Conservation (phyloP, 2,888 invertebrate species). For the Eubasilissa splendida region DNA sequence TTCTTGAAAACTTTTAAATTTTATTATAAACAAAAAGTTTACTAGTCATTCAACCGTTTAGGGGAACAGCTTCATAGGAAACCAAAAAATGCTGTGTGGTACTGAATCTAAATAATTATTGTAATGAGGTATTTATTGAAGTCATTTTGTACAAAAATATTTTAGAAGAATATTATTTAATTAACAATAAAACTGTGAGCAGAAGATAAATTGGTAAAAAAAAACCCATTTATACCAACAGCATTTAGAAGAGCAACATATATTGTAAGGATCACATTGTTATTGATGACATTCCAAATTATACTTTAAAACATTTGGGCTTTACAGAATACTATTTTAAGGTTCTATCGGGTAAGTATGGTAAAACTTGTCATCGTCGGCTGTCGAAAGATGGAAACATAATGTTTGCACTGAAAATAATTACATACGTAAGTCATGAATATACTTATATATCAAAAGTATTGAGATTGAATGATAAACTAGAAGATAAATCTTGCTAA, state of each 20-base stretch:
- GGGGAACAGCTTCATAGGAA: constrained; percentile 23
- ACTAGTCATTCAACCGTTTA: constrained; percentile 28
- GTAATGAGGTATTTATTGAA: constrained; percentile 11
- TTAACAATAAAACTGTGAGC: constrained; percentile 10
- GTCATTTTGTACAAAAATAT: background rate
- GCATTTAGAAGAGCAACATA: too few species aligned
- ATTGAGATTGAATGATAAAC: too few species aligned
- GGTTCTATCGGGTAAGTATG: too few species aligned
- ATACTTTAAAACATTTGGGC: background rate
- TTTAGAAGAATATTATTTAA: background rate
- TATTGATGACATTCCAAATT: constrained; percentile 12
- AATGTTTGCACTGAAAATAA: too few species aligned
- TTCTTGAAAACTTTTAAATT: background rate
- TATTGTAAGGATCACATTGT: background rate
- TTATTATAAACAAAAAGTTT: background rate
- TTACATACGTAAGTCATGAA: too few species aligned
- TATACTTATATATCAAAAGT: too few species aligned
- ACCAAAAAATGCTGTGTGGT: constrained; percentile 36
- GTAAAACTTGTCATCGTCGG: too few species aligned
- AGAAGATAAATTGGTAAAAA: background rate
- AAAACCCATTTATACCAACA: too few species aligned
- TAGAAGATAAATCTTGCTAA: too few species aligned
- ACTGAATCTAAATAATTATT: constrained; percentile 27
- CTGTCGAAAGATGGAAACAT: too few species aligned
- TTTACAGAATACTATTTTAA: too few species aligned